Conservation (phyloP, 2,888 invertebrate species). For the Augiades crinisus region DNA sequence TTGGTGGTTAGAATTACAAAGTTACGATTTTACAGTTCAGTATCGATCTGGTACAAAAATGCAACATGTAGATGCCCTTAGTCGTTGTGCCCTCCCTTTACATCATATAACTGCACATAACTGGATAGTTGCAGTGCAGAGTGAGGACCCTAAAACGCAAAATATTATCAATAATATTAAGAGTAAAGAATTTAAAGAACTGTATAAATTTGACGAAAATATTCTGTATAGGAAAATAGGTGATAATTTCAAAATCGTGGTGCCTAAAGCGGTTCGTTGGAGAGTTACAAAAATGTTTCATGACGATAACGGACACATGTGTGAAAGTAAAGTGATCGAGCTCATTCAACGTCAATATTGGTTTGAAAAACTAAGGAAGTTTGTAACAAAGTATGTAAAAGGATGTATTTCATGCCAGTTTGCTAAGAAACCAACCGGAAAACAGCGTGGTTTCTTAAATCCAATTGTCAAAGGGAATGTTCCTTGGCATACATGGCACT, state of each 20-base stretch:
- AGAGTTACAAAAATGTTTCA: slow-evolving; percentile 19
- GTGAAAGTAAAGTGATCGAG: slow-evolving; percentile 13
- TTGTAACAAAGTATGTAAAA: slow-evolving; percentile 28
- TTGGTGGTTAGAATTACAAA: slow-evolving; percentile 28
- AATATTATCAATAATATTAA: background rate
- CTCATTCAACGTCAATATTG: slow-evolving; percentile 5
- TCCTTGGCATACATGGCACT: slow-evolving; percentile 24
- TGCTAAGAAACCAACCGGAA: slow-evolving; percentile 28
- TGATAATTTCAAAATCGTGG: slow-evolving; percentile 15
- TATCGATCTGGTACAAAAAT: background rate
- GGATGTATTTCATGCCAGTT: slow-evolving; percentile 29
- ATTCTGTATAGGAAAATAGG: slow-evolving; percentile 1
- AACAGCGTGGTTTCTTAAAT: slow-evolving; percentile 19
- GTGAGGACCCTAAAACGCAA: background rate
- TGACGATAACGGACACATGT: slow-evolving; percentile 26
- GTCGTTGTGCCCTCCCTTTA: background rate
- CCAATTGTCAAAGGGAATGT: slow-evolving; percentile 27
- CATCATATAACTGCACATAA: background rate
- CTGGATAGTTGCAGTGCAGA: slow-evolving; percentile 1
- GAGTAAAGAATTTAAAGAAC: background rate
- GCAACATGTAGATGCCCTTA: slow-evolving; percentile 8
- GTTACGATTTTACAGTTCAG: slow-evolving; percentile 19
- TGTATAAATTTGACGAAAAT: background rate
- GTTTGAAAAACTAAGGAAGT: slow-evolving; percentile 24
- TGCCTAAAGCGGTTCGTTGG: slow-evolving; percentile 21